Percentiles rank a stretch among this genome's conserved stretches.
These are phyloP conservation scores for Neoaliturus tenellus DNA, from an alignment of 2,888 invertebrate genomes.

Conservation along the genomic window DNA sequence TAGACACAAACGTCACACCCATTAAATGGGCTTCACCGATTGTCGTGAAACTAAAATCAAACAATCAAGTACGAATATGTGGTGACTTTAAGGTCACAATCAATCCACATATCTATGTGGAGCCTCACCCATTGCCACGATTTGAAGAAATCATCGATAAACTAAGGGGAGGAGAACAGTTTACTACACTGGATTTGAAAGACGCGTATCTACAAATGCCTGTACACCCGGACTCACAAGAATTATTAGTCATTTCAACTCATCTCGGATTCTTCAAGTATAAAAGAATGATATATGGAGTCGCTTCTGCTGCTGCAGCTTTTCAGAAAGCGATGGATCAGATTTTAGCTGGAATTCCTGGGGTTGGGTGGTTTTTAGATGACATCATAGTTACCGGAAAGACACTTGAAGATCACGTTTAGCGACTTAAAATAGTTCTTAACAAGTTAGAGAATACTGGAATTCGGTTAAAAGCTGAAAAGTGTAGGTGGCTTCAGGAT, in stretches of 20 bases:
- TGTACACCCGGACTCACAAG: background rate
- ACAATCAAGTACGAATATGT: background rate
- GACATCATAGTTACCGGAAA: background rate
- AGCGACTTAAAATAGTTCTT: background rate
- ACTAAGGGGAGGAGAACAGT: background rate
- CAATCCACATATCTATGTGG: background rate
- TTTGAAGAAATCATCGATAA: background rate
- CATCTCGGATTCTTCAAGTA: background rate
- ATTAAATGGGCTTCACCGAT: background rate
- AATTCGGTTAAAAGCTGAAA: background rate
- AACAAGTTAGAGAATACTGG: background rate
- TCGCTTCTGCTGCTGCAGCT: background rate
- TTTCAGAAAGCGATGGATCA: constrained; percentile 4
- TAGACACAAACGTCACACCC: background rate
- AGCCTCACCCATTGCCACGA: constrained; percentile 17
- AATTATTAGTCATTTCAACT: background rate
- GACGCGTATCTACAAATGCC: background rate
- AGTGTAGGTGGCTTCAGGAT: background rate
- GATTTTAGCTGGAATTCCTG: background rate
- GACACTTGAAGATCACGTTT: background rate
- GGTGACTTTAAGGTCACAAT: background rate
- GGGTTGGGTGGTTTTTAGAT: background rate
- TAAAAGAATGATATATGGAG: background rate
- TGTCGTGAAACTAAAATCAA: background rate
- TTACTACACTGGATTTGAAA: background rate